Evolutionary conservation across 2,797 vertebrate species (phyloP).

Genomic region (Limnodromus scolopaceus): DNA sequence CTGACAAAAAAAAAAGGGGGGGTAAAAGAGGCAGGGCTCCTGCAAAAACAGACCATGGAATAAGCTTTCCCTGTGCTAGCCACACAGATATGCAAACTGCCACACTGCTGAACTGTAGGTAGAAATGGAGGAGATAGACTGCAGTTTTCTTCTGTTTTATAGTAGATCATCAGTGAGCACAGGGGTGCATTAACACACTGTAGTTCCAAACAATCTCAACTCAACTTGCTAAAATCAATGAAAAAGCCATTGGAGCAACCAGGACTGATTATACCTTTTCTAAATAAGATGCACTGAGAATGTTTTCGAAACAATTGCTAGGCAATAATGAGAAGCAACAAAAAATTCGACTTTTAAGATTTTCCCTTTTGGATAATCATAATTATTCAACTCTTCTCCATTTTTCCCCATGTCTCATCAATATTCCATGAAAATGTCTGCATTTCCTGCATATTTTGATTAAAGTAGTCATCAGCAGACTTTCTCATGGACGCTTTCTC

Average conservation of each 20-base stretch:
- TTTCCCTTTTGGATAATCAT: background rate
- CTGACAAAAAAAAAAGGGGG: background rate
- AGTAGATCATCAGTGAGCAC: background rate
- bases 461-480: background rate
- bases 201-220: background rate
- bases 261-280: background rate
- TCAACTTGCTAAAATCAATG: background rate
- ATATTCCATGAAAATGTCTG: background rate
- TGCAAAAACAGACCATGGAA: rapidly evolving
- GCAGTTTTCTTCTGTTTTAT: background rate
- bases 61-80: background rate
- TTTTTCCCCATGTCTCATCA: background rate
- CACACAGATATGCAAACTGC: background rate
- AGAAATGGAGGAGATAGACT: background rate
- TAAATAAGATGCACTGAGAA: background rate
- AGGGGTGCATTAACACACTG: background rate
- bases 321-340: background rate
- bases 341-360: background rate
- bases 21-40: background rate
- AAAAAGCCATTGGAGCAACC: background rate
- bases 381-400: background rate
- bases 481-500: background rate
- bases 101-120: background rate
- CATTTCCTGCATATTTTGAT: background rate
- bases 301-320: background rate